Evolutionary conservation across 2,113 vertebrate genomes (phyloP), one percentile per base, ranked within the genome.

Genomic region (Trichomycterus rosablanca): DNA sequence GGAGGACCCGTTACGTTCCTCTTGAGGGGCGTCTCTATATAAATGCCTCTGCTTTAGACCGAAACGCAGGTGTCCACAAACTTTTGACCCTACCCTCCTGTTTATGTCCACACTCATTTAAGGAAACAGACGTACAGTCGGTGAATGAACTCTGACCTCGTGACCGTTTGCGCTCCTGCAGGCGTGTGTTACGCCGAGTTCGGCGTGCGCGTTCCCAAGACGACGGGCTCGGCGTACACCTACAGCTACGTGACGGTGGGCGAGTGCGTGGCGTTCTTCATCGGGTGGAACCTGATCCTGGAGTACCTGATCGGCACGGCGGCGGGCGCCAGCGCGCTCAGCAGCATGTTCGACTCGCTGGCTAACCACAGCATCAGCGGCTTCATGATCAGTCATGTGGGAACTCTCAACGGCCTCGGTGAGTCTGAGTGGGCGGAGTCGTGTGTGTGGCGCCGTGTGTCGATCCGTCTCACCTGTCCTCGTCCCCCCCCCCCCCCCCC

Each of bases 201-300:
- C 80, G 96, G 96, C 0, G 96, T 98, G 3, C 89, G 96, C 0
- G 96, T 98, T 20, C 96, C 96, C 9, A 98, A 98, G 82, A 98
- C 96, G 0, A 96, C 96, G 0, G 96, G 96, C 16, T 98, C 96
- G 0, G 96, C 96, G 71, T 98, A 98, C 80, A 98, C 96, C 3
- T 98, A 98, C 87, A 98, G 96, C 81, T 98, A 98, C 0, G 96
- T 98, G 79, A 98, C 95, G 0, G 94, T 98, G 14, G 96, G 96
- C 3, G 96, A 98, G 79, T 97, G 94, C 0, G 96, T 98, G 83
- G 96, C 96, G 0, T 98, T 98, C 66, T 98, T 97, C 86, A 98
- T 97, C 0, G 96, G 96, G 74, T 98, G 96, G 96, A 98, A 98
- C 78, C 81, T 98, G 61, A 97, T 98, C 70, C 86, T 98, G 81